Conservation (phyloP, 2,113 vertebrate genomes). For the Hippotragus niger region DNA sequence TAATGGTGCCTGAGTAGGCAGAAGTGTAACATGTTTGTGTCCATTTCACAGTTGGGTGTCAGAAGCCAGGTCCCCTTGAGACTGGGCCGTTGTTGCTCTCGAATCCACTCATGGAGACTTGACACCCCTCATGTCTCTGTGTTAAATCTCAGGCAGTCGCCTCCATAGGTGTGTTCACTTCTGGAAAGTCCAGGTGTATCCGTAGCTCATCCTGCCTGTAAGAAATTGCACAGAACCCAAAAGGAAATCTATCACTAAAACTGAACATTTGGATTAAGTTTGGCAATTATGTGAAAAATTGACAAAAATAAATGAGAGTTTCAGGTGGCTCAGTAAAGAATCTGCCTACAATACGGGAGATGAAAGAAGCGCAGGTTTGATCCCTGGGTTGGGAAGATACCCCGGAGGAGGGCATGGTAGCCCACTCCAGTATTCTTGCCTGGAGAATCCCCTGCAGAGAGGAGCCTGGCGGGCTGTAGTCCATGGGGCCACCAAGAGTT, state of each 20-base stretch:
- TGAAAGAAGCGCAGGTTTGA: accelerated
- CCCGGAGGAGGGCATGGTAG: background rate
- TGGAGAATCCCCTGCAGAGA: background rate
- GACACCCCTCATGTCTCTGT: background rate
- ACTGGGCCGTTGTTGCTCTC: background rate
- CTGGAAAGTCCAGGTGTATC: background rate
- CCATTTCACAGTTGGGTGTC: background rate
- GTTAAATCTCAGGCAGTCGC: background rate
- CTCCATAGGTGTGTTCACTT: background rate
- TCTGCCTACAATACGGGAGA: background rate
- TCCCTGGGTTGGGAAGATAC: background rate
- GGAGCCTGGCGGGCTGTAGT: background rate
- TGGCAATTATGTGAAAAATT: background rate
- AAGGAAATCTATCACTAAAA: background rate
- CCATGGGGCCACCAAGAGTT: background rate
- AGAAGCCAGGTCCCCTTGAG: background rate
- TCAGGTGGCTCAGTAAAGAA: background rate
- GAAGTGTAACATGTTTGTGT: background rate
- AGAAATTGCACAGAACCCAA: background rate
- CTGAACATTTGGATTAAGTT: background rate
- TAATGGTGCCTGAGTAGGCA: background rate
- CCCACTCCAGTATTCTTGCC: background rate
- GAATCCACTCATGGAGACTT: background rate
- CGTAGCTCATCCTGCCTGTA: background rate
- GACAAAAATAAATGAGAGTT: background rate